phyloP scores from a whole-genome alignment of 2,888 invertebrate species.

The Drosophila parthenogenetica region DNA sequence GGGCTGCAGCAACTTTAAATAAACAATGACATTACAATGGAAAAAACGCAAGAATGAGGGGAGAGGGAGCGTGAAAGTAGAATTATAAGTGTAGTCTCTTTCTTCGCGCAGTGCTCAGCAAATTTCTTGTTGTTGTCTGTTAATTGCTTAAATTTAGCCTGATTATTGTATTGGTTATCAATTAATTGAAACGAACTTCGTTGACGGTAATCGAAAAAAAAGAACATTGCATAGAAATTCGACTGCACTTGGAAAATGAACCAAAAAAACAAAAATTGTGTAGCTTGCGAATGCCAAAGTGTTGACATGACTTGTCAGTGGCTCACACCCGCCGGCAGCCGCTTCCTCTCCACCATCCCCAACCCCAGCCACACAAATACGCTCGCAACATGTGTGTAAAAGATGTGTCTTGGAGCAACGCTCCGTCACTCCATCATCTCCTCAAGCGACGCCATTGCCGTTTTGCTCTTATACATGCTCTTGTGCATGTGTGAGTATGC shows the following conservation, averaged over 20 bases:
- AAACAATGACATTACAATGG: slow-evolving; percentile 57
- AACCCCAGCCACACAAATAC: neutral
- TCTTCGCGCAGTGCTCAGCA: slow-evolving; percentile 20
- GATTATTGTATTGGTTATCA: slow-evolving; percentile 44
- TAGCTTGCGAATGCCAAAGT: slow-evolving; percentile 35
- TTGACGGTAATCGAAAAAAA: slow-evolving; percentile 19
- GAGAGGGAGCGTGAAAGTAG: neutral
- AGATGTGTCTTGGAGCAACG: slow-evolving; percentile 50
- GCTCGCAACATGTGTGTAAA: slow-evolving; percentile 55
- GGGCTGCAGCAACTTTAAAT: slow-evolving; percentile 59
- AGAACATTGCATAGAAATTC: slow-evolving; percentile 6
- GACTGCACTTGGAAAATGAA: slow-evolving; percentile 9
- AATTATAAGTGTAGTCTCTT: neutral
- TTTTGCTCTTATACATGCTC: slow-evolving; percentile 8
- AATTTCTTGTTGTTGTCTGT: slow-evolving; percentile 19
- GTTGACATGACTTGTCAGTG: slow-evolving; percentile 57
- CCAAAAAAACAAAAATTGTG: neutral
- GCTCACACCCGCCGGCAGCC: slow-evolving; percentile 8
- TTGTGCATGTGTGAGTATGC: neutral
- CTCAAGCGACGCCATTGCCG: slow-evolving; percentile 51
- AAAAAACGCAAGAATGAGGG: slow-evolving; percentile 4
- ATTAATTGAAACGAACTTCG: slow-evolving; percentile 37
- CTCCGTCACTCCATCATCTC: slow-evolving; percentile 47
- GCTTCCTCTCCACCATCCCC: neutral
- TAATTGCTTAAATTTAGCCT: slow-evolving; percentile 35